Base-by-base conservation (phyloP, 1,140 invertebrate genomes). In the Ceratina calcarata region DNA sequence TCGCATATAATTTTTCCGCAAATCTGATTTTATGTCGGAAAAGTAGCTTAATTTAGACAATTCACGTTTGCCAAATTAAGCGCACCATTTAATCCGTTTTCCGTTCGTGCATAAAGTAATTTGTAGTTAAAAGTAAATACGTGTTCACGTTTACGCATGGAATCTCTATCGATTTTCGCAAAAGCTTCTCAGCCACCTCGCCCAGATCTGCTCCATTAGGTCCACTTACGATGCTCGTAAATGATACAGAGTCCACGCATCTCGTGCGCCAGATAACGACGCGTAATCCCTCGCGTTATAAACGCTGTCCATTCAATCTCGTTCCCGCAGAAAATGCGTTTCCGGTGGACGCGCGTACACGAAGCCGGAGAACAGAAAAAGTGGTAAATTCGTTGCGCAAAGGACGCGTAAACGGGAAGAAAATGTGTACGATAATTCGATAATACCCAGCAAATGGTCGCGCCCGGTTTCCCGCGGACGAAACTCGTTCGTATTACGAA, bases 271-370 rank as follows among this genome's bases (percentile, higher is more conserved):
- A 45, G 62, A 75, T 83, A 83, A 85, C 77, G 81, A 76, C 32
- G 49, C 71, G 57, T 62, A 62, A 78, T 86, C 81, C 74, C 66
- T 53, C 62, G 84, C 66, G 20, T 22, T 78, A 75, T 83, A 78
- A 81, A 81, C 64, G n/a, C 57, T 24, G 67, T 4, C 49, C 75
- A 77, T 86, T 86, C 62, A 75, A 86, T 83, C 86, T 64, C 61
- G 73, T 85, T 78, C 57, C 24, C 37, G 60, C 8, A 81, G 55
- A 74, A 82, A 85, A 82, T 15, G 32, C 64, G 61, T 37, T 69
- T 53, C 61, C 76, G 0, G 20, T n/a, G 73, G 55, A 45, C 51
- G 62, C 37, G 49, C 60, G 55, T 15, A 37, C 20, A 16, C 53
- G 51, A 2, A 4, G 22, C 15, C 12, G 15, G 18, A 13, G 18